phyloP scores from a whole-genome alignment of 2,797 vertebrate genomes.

The Argya squamiceps region DNA sequence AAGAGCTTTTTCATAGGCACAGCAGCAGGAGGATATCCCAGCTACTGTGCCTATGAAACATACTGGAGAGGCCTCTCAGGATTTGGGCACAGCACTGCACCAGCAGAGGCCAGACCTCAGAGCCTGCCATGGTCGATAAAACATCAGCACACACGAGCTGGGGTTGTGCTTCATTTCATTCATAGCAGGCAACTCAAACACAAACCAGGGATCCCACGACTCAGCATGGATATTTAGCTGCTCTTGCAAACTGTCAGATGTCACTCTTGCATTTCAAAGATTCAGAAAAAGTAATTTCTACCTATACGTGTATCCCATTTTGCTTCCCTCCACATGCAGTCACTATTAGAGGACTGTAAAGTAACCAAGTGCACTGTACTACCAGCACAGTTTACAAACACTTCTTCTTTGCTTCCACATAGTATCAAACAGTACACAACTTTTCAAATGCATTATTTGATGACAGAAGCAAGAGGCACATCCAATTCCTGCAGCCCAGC shows the following conservation, averaged over 20 bases:
- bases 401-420: background rate
- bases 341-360: background rate
- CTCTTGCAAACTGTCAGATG: background rate
- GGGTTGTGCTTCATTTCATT: background rate
- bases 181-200: background rate
- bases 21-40: background rate
- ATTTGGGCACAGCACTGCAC: background rate
- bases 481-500: background rate
- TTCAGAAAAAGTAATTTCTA: background rate
- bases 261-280: background rate
- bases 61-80: background rate
- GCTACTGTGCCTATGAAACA: no score
- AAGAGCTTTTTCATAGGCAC: background rate
- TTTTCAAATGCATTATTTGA: background rate
- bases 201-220: background rate
- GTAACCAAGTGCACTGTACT: background rate
- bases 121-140: fast-evolving
- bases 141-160: fast-evolving
- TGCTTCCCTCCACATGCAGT: background rate
- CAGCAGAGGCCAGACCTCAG: background rate
- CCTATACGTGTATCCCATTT: background rate
- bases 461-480: background rate
- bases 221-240: background rate
- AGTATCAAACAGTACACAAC: fast-evolving
- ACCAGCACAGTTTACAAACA: background rate